A percentile compares a stretch with the other conserved stretches of the same genome.
These are phyloP conservation scores for Hylomyscus alleni DNA, from an alignment of 2,797 vertebrate genomes.

Conservation along the genomic window DNA sequence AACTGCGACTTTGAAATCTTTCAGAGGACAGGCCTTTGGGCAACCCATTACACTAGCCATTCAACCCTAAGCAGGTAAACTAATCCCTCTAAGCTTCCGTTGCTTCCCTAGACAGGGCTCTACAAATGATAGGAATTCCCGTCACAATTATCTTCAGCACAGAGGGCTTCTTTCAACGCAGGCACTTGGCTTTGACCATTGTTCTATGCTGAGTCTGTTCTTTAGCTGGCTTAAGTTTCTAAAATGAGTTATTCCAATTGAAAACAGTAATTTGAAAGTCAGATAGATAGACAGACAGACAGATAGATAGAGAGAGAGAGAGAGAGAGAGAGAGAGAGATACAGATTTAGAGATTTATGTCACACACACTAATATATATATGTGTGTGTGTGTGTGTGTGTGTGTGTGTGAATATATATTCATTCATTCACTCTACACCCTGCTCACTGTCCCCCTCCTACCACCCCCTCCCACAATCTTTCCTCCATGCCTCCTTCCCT, in stretches of 20 bases:
- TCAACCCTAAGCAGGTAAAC: neutral
- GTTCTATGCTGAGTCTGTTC: constrained; percentile 14
- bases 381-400: too few relatives aligned
- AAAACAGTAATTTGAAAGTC: constrained; percentile 2
- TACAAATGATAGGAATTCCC: neutral
- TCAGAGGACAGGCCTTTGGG: neutral
- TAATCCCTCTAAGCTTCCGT: neutral
- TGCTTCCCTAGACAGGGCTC: neutral
- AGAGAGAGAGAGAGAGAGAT: neutral
- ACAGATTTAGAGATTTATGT: too few relatives aligned
- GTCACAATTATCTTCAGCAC: too few relatives aligned
- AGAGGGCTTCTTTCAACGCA: fast-evolving
- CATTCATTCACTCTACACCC: neutral
- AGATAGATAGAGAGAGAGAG: neutral
- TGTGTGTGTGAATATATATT: too few relatives aligned
- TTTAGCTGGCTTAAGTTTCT: neutral
- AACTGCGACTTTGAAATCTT: neutral
- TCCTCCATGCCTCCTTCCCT: neutral
- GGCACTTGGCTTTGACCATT: neutral
- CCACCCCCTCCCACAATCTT: neutral
- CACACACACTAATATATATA: too few relatives aligned
- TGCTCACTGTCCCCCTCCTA: neutral
- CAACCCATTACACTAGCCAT: neutral
- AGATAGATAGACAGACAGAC: neutral
- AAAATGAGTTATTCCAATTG: neutral